Conservation (phyloP, 2,797 vertebrate species). For the Lepilemur ruficaudatus region DNA sequence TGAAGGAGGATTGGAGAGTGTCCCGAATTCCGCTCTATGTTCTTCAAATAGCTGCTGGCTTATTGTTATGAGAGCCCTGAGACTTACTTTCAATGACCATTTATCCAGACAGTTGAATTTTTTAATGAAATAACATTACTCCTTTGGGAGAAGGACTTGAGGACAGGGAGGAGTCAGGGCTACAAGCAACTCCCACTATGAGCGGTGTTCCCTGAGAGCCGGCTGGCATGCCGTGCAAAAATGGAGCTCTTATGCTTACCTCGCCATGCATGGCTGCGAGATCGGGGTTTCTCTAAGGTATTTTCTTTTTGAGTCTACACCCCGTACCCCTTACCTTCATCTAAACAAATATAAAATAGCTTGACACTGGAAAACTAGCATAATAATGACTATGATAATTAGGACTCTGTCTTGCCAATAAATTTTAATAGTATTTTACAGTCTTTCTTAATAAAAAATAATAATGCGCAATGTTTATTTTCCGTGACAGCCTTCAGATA, state of each 20-base stretch:
- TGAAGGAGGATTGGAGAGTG: slow-evolving; percentile 16
- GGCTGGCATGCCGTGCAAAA: not conserved
- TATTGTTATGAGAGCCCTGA: slow-evolving; percentile 67
- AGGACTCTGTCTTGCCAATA: not conserved
- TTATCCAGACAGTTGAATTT: slow-evolving; percentile 63
- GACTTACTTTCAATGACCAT: slow-evolving; percentile 62
- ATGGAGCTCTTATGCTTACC: not conserved
- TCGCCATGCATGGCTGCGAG: not conserved
- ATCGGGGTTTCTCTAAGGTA: not conserved
- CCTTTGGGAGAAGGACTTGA: slow-evolving; percentile 49
- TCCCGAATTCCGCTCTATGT: slow-evolving; percentile 32
- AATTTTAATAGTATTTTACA: not conserved
- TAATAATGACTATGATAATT: not conserved
- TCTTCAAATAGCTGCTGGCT: slow-evolving; percentile 62
- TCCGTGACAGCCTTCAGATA: not conserved
- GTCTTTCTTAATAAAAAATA: not conserved
- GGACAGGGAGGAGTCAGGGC: not conserved
- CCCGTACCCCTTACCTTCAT: not conserved
- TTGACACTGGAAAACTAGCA: not conserved
- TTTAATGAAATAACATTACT: slow-evolving; percentile 70
- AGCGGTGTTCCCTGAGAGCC: not conserved
- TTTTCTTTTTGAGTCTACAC: not conserved
- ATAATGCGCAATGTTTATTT: not conserved
- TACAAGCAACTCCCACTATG: not conserved
- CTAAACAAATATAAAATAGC: not conserved